Conservation (phyloP, 1,140 invertebrate species). For the Ceratina australensis region DNA sequence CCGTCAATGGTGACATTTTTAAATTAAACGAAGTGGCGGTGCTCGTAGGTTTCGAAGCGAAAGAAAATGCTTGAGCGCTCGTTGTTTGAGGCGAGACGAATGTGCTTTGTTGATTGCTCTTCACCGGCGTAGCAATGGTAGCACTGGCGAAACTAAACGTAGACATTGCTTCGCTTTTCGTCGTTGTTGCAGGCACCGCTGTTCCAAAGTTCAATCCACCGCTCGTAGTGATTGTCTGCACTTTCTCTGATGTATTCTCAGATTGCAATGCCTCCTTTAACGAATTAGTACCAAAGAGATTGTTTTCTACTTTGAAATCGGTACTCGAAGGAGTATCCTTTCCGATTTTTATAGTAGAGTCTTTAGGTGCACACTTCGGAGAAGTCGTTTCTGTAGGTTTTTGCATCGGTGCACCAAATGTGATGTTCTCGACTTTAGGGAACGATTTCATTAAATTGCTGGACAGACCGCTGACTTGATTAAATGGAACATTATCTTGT, state of each 20-base stretch:
- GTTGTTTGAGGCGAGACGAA: constrained; percentile 11
- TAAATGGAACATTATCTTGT: constrained; percentile 38
- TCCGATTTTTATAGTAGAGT: constrained; percentile 19
- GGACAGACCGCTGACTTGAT: neutral
- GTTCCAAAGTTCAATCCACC: constrained; percentile 5
- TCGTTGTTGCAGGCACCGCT: constrained; percentile 19
- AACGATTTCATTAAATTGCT: constrained; percentile 43
- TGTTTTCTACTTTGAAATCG: constrained; percentile 41
- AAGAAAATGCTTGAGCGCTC: constrained; percentile 55
- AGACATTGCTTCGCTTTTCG: constrained; percentile 8
- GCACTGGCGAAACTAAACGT: constrained; percentile 46
- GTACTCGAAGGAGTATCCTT: constrained; percentile 28
- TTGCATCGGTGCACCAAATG: constrained; percentile 52
- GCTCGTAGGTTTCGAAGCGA: constrained; percentile 50
- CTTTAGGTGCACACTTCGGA: constrained; percentile 22
- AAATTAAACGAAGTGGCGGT: constrained; percentile 19
- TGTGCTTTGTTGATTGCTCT: constrained; percentile 26
- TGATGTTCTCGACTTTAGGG: constrained; percentile 59
- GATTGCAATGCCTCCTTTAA: constrained; percentile 51
- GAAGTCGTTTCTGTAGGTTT: constrained; percentile 52
- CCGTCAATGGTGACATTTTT: constrained; percentile 12
- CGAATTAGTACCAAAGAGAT: constrained; percentile 34
- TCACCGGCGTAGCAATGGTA: neutral
- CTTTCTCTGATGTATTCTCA: constrained; percentile 30
- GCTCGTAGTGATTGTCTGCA: constrained; percentile 8